phyloP scores from a whole-genome alignment of 2,797 vertebrate species.

The Leptodactylus fallax region DNA sequence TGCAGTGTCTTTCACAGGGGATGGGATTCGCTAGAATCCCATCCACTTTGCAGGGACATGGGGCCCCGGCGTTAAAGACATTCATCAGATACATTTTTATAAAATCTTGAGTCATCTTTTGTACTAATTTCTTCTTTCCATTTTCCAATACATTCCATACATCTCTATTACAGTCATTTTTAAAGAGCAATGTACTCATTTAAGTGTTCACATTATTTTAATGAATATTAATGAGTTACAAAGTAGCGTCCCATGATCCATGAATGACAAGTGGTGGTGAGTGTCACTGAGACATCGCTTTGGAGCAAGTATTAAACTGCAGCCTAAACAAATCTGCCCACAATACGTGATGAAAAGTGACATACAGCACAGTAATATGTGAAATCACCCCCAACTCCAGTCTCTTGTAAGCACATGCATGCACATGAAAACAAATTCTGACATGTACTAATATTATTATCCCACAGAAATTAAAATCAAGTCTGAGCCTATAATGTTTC shows the following conservation, averaged over 20 bases:
- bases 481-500: conserved; percentile 85
- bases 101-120: not conserved
- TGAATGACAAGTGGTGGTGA: conserved; percentile 47
- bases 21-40: too few species aligned
- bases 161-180: conserved; percentile 1
- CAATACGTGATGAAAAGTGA: conserved; percentile 33
- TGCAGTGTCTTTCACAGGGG: too few species aligned
- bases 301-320: conserved; percentile 17
- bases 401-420: conserved; percentile 51
- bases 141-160: not conserved
- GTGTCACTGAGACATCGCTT: conserved; percentile 42
- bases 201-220: conserved; percentile 43
- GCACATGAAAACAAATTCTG: conserved; percentile 72
- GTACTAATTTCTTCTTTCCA: not conserved
- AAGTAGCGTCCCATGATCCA: conserved; percentile 54
- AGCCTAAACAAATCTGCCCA: conserved; percentile 43
- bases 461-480: conserved; percentile 84
- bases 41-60: too few species aligned
- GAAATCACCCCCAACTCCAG: conserved; percentile 30
- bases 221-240: conserved; percentile 60
- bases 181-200: conserved; percentile 25
- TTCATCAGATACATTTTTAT: not conserved
- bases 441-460: conserved; percentile 81
- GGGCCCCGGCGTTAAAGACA: not conserved
- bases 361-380: conserved; percentile 25